Conservation (phyloP, 2,888 invertebrate genomes). For the Synanthedon vespiformis region DNA sequence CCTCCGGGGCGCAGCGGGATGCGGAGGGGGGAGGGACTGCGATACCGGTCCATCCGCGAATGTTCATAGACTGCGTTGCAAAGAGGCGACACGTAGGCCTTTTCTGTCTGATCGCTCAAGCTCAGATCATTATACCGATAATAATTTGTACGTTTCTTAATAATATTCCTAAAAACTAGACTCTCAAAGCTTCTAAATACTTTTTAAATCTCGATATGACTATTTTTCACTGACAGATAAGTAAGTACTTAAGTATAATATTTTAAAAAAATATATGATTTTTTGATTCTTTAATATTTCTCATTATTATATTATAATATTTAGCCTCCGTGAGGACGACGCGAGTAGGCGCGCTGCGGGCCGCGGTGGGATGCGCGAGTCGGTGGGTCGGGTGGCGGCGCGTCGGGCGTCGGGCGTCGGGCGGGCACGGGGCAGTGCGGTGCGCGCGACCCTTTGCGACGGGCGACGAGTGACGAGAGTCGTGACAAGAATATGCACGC, state of each 20-base stretch:
- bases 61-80: background rate
- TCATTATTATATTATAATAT: too few species aligned
- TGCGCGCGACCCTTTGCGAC: conserved; percentile 13
- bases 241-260: too few species aligned
- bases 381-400: conserved; percentile 4
- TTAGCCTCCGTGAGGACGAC: background rate
- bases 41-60: background rate
- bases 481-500: conserved; percentile 5
- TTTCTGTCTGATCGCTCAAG: too few species aligned
- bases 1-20: conserved; percentile 5
- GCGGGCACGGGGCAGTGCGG: conserved; percentile 7
- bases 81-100: background rate
- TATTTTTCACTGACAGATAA: too few species aligned
- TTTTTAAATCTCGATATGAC: too few species aligned
- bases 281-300: too few species aligned
- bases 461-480: conserved; percentile 8
- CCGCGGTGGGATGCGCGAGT: conserved; percentile 4
- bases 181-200: too few species aligned
- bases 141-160: too few species aligned
- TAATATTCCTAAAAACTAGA: too few species aligned
- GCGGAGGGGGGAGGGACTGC: background rate
- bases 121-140: too few species aligned
- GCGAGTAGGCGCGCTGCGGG: background rate
- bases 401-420: conserved; percentile 7
- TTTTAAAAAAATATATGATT: too few species aligned